Evolutionary conservation across 1,140 invertebrate genomes (phyloP).

Genomic region (Megalopta genalis): DNA sequence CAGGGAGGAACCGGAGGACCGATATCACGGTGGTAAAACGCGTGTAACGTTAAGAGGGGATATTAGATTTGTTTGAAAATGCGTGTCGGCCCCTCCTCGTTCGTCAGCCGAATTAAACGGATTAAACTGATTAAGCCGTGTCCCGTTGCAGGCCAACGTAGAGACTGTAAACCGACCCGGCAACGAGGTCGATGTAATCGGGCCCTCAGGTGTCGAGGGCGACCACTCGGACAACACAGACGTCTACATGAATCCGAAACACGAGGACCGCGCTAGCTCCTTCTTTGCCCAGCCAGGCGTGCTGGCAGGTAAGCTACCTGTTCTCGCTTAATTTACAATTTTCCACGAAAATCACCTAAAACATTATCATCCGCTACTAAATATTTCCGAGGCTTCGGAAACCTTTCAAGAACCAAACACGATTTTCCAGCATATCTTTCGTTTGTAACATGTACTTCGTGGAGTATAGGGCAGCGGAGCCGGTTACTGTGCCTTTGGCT

Average conservation of each 20-base stretch:
- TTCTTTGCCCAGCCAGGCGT: conserved; percentile 97
- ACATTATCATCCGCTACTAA: too few species aligned
- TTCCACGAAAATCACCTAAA: too few species aligned
- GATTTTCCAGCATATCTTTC: too few species aligned
- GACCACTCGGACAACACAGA: conserved; percentile 69
- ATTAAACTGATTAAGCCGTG: conserved; percentile 49
- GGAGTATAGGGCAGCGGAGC: too few species aligned
- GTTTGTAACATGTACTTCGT: too few species aligned
- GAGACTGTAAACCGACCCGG: conserved; percentile 72
- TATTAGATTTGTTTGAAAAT: conserved; percentile 51
- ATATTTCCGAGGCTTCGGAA: too few species aligned
- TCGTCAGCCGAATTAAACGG: conserved; percentile 42
- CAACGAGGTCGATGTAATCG: conserved; percentile 72
- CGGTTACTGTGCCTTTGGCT: too few species aligned
- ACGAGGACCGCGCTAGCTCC: conserved; percentile 90
- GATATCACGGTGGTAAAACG: background rate
- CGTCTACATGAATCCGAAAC: conserved; percentile 87
- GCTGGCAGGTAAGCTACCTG: conserved; percentile 87
- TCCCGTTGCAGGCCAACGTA: conserved; percentile 67
- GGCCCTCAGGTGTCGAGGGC: conserved; percentile 66
- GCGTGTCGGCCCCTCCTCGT: background rate
- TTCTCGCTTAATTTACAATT: too few species aligned
- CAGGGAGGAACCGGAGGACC: background rate
- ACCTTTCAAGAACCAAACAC: too few species aligned
- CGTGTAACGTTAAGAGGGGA: conserved; percentile 16